A percentile compares a stretch with the other conserved stretches of the same genome.
Evolutionary conservation across 92 coral and sea anemone species (phyloP).

Genomic region (Paramuricea clavata): DNA sequence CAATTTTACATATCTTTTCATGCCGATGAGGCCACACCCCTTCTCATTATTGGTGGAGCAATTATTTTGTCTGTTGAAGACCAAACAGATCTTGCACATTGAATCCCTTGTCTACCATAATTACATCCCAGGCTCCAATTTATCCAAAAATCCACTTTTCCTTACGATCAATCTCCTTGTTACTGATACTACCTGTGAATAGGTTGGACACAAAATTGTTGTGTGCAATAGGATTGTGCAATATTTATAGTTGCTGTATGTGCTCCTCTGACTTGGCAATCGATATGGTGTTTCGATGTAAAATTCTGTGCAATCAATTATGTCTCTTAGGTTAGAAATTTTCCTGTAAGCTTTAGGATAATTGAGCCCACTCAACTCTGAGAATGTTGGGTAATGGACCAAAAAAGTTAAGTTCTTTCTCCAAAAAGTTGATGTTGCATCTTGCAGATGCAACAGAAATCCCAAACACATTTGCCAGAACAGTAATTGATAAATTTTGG

Average conservation of each 20-base stretch:
- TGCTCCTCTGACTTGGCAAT: slow-evolving; percentile 71
- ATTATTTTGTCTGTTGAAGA: slow-evolving; percentile 54
- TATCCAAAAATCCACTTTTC: slow-evolving; percentile 70
- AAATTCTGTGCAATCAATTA: slow-evolving; percentile 78
- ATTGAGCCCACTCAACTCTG: too few species aligned
- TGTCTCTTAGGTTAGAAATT: slow-evolving; percentile 63
- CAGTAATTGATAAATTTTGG: background rate
- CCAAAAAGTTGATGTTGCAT: too few species aligned
- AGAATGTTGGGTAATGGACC: too few species aligned
- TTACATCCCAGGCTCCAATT: slow-evolving; percentile 68
- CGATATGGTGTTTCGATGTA: slow-evolving; percentile 73
- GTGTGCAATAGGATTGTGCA: too few species aligned
- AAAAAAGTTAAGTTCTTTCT: too few species aligned
- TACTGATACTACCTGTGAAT: slow-evolving; percentile 74
- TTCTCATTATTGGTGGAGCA: slow-evolving; percentile 73
- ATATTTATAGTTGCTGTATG: slow-evolving; percentile 44
- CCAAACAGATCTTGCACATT: slow-evolving; percentile 69
- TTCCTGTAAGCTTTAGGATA: background rate
- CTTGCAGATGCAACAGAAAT: background rate
- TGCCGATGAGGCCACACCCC: slow-evolving; percentile 67
- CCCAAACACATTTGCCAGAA: background rate
- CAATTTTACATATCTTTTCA: too few species aligned
- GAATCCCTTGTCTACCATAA: slow-evolving; percentile 72
- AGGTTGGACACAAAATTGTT: slow-evolving; percentile 55
- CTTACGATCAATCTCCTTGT: slow-evolving; percentile 78